These are phyloP conservation scores for Peromyscus aztecus DNA, from an alignment of 2,797 vertebrate species.

Conservation along the genomic window DNA sequence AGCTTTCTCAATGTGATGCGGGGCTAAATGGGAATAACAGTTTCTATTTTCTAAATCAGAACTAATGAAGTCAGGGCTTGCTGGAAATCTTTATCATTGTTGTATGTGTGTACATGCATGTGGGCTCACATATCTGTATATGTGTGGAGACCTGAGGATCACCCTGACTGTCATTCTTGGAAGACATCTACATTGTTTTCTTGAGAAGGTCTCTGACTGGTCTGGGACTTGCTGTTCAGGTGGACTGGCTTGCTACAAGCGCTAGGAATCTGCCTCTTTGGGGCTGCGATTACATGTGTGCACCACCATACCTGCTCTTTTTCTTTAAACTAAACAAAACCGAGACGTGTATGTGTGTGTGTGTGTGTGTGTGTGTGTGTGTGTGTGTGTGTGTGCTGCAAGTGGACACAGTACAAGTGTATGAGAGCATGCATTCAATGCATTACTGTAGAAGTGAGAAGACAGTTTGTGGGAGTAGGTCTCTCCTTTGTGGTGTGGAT, in stretches of 20 bases:
- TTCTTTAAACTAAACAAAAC: neutral
- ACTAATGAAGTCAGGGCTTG: neutral
- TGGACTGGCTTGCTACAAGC: no score
- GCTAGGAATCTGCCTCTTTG: neutral
- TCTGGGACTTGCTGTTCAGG: neutral
- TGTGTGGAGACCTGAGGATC: neutral
- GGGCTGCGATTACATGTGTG: neutral
- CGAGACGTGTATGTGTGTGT: no score
- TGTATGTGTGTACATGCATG: neutral
- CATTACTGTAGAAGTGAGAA: neutral
- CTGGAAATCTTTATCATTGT: neutral
- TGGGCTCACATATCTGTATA: no score
- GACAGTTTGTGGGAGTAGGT: neutral
- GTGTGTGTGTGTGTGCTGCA: neutral
- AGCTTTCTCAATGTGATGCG: neutral
- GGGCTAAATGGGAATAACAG: neutral
- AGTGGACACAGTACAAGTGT: neutral
- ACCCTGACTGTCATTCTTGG: neutral
- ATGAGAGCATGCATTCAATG: neutral
- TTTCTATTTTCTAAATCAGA: conserved; percentile 32
- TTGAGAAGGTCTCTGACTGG: neutral
- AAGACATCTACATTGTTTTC: neutral
- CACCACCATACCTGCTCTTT: neutral
- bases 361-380: neutral
- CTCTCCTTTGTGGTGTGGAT: neutral